Percentiles rank a stretch among this genome's conserved stretches.
These are phyloP conservation scores for Dreissena polymorpha DNA, from an alignment of 1,140 invertebrate genomes.

Conservation along the genomic window DNA sequence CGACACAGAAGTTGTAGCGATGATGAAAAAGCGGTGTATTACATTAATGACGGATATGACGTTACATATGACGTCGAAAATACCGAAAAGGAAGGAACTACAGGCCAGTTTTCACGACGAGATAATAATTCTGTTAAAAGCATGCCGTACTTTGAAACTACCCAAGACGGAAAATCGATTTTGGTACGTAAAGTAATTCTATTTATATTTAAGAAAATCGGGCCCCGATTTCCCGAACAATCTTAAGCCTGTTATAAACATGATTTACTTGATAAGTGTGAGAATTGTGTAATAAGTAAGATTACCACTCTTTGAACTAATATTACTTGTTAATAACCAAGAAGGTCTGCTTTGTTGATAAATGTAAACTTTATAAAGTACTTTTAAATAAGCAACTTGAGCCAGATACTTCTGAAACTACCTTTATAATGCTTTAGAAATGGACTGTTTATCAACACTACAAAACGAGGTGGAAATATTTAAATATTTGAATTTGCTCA, in stretches of 20 bases:
- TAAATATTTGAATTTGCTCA: too few relatives aligned
- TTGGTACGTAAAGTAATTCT: slow-evolving; percentile 16
- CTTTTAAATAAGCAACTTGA: too few relatives aligned
- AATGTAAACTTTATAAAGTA: too few relatives aligned
- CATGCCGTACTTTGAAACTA: slow-evolving; percentile 4
- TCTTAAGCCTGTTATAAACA: not conserved
- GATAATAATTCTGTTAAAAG: slow-evolving; percentile 20
- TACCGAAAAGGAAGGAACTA: slow-evolving; percentile 53
- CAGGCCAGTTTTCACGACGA: slow-evolving; percentile 43
- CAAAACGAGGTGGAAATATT: too few relatives aligned
- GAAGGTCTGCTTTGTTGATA: not conserved
- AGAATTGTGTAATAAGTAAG: not conserved
- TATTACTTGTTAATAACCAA: not conserved
- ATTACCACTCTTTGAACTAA: not conserved
- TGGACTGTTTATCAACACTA: too few relatives aligned
- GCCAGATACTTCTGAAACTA: too few relatives aligned
- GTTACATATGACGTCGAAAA: slow-evolving; percentile 57
- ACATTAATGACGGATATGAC: slow-evolving; percentile 55
- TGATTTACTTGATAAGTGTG: not conserved
- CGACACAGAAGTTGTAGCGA: slow-evolving; percentile 37
- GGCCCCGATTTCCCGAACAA: not conserved
- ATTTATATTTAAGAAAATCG: not conserved
- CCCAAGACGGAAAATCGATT: slow-evolving; percentile 20
- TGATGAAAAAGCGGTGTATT: slow-evolving; percentile 30
- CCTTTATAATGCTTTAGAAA: too few relatives aligned